Evolutionary conservation across 2,113 vertebrate species (phyloP).

Genomic region (Proteles cristata): DNA sequence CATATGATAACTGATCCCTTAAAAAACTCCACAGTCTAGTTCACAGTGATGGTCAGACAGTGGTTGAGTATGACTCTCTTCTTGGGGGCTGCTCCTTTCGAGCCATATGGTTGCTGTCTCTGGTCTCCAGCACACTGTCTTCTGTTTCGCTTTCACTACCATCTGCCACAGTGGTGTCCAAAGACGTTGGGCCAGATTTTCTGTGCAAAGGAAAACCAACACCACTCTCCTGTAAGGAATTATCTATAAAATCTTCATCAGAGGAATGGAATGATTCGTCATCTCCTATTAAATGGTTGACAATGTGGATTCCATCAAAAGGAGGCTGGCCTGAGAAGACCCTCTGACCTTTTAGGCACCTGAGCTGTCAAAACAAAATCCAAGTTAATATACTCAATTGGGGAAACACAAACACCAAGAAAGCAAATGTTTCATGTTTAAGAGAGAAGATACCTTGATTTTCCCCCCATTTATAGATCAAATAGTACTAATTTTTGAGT

Average conservation of each 20-base stretch:
- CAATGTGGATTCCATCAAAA: constrained; percentile 98
- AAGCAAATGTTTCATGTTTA: constrained; percentile 33
- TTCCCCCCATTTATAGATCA: constrained; percentile 13
- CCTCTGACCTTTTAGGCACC: constrained; percentile 94
- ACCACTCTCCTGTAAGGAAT: constrained; percentile 84
- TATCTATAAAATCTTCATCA: constrained; percentile 92
- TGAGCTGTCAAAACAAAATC: constrained; percentile 89
- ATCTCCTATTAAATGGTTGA: constrained; percentile 94
- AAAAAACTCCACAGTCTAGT: constrained; percentile 67
- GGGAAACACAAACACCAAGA: neutral
- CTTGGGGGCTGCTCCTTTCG: constrained; percentile 83
- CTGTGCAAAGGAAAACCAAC: constrained; percentile 82
- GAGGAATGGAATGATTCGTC: constrained; percentile 94
- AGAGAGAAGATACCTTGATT: neutral
- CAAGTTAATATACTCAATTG: constrained; percentile 62
- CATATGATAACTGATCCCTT: constrained; percentile 73
- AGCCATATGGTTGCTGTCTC: constrained; percentile 74
- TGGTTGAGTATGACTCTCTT: constrained; percentile 90
- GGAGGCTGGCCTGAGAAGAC: constrained; percentile 87
- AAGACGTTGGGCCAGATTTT: constrained; percentile 85
- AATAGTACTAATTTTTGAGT: neutral
- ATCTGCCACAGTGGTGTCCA: constrained; percentile 88
- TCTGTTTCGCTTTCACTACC: constrained; percentile 93
- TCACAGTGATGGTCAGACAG: constrained; percentile 92
- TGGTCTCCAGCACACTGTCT: constrained; percentile 85